phyloP scores from a whole-genome alignment of 1,140 invertebrate genomes.

The Reticulitermes speratus region DNA sequence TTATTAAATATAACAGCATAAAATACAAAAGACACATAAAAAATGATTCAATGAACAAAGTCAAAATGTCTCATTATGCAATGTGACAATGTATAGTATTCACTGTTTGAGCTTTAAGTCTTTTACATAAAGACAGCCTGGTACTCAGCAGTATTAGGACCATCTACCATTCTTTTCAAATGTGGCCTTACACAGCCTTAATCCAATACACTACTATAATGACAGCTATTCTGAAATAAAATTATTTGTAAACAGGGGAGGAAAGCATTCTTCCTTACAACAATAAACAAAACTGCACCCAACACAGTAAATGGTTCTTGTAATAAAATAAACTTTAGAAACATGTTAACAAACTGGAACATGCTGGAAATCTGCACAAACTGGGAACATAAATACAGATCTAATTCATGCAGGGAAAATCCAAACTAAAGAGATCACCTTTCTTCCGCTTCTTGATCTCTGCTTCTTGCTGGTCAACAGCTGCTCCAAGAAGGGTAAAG shows the following conservation, averaged over 20 bases:
- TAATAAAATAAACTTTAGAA: constrained; percentile 12
- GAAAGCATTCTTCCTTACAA: constrained; percentile 5
- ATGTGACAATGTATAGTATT: too few species aligned
- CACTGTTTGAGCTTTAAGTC: too few species aligned
- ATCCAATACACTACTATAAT: neutral
- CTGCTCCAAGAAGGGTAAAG: constrained; percentile 95
- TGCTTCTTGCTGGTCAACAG: constrained; percentile 87
- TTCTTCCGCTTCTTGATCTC: constrained; percentile 93
- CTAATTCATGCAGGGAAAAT: neutral
- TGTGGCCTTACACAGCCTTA: neutral
- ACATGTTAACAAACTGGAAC: constrained; percentile 15
- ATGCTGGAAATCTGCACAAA: constrained; percentile 11
- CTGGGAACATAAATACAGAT: neutral
- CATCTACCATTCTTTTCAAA: neutral
- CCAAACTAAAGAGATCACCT: constrained; percentile 59
- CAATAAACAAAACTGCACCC: neutral
- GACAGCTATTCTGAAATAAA: neutral
- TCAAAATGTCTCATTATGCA: too few species aligned
- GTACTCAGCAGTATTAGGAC: constrained; percentile 5
- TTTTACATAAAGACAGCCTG: too few species aligned
- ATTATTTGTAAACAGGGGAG: neutral
- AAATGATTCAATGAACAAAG: too few species aligned
- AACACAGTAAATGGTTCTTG: constrained; percentile 7
- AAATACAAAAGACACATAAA: too few species aligned
- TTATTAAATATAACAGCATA: too few species aligned